Percentiles rank a stretch among this genome's conserved stretches.
These are phyloP conservation scores for Strix uralensis DNA, from an alignment of 2,113 vertebrate genomes.

Conservation along the genomic window DNA sequence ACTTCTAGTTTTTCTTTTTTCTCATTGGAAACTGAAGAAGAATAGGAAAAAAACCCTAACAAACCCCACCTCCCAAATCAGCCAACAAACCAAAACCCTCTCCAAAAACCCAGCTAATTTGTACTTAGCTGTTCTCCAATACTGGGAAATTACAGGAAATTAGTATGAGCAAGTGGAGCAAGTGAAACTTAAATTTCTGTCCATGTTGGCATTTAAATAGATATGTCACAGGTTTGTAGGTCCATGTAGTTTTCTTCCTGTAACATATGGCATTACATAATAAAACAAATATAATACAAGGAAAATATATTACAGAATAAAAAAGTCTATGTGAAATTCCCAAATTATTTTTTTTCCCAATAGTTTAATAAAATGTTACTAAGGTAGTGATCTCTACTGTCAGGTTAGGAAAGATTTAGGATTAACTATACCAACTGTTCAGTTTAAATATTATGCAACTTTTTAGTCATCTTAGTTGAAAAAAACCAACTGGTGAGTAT, in stretches of 20 bases:
- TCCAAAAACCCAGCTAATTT: not conserved
- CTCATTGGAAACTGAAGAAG: not conserved
- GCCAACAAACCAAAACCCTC: not conserved
- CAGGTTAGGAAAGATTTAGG: not conserved
- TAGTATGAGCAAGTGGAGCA: not conserved
- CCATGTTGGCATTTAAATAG: not conserved
- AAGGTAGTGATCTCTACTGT: not conserved
- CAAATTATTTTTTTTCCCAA: not conserved
- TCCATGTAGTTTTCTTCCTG: not conserved
- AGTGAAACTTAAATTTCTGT: not conserved
- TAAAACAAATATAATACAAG: not conserved
- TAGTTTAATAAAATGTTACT: not conserved
- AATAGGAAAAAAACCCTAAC: not conserved
- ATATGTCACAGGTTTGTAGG: not conserved
- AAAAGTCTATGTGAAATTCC: not conserved
- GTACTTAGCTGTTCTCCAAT: not conserved
- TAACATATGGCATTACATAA: not conserved
- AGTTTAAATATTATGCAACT: not conserved
- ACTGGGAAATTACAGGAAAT: not conserved
- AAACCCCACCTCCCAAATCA: rapidly evolving
- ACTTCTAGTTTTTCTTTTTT: not conserved
- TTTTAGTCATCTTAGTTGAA: not conserved
- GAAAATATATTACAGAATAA: not conserved
- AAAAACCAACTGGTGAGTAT: not conserved
- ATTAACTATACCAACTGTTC: not conserved